A percentile compares a stretch with the other conserved stretches of the same genome.
Evolutionary conservation across 2,797 vertebrate species (phyloP).

Genomic region (Podargus strigoides): DNA sequence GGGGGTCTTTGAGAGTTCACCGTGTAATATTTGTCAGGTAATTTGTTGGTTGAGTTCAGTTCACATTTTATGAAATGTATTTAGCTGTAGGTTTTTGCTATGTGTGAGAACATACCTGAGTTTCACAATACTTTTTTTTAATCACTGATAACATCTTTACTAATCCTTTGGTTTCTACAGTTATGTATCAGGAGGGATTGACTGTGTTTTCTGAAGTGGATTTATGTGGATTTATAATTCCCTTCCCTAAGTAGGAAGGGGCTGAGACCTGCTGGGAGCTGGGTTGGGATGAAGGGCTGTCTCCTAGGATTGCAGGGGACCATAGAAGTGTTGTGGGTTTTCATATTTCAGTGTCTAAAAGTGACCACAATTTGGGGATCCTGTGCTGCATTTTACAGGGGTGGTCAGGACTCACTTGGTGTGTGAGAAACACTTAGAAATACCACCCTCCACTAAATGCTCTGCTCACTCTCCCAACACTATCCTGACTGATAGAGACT

Average conservation of each 20-base stretch:
- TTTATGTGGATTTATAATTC: not conserved
- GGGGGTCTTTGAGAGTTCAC: not conserved
- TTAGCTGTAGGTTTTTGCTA: not conserved
- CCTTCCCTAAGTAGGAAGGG: not conserved
- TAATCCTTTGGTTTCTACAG: not conserved
- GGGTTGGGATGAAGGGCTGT: not conserved
- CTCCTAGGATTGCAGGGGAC: not conserved
- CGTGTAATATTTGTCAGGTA: not conserved
- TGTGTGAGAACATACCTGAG: not conserved
- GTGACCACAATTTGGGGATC: not conserved
- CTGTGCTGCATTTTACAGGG: not conserved
- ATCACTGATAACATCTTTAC: not conserved
- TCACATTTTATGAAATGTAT: not conserved
- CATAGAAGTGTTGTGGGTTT: fast-evolving
- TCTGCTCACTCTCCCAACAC: not conserved
- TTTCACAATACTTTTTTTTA: not conserved
- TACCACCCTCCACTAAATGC: not conserved
- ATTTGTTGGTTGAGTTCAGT: not conserved
- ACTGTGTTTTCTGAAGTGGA: not conserved
- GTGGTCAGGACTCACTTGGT: fast-evolving
- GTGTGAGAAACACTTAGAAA: not conserved
- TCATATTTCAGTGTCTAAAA: not conserved
- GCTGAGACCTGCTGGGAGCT: not conserved
- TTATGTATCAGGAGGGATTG: fast-evolving
- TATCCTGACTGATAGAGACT: fast-evolving